These are phyloP conservation scores for Drosophila hamatofila DNA, from an alignment of 2,888 invertebrate species.

Conservation along the genomic window DNA sequence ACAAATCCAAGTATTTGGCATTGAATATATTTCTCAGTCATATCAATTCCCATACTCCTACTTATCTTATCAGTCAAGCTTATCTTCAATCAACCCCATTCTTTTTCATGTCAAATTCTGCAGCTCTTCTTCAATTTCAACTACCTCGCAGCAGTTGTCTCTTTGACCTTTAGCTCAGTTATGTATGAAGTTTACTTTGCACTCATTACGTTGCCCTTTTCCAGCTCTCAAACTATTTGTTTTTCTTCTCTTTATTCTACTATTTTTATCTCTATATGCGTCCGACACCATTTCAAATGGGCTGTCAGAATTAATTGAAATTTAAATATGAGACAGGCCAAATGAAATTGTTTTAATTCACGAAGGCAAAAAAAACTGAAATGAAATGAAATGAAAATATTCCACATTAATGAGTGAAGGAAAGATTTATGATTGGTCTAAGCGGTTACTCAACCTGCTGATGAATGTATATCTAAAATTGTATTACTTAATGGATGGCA, in stretches of 20 bases:
- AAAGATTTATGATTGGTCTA: too few species aligned
- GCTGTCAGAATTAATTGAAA: constrained; percentile 18
- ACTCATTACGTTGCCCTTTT: background rate
- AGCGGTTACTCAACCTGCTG: background rate
- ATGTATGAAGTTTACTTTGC: background rate
- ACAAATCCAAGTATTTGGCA: too few species aligned
- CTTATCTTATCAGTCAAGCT: too few species aligned
- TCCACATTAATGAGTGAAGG: background rate
- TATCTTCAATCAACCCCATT: too few species aligned
- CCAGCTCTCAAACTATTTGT: background rate
- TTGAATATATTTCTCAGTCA: too few species aligned
- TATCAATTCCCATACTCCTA: too few species aligned
- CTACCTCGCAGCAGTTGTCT: background rate
- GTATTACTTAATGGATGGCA: too few species aligned
- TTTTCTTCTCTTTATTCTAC: background rate
- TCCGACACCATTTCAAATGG: background rate
- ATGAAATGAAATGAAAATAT: background rate
- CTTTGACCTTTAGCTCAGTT: background rate
- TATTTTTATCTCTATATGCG: background rate
- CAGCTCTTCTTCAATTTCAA: background rate
- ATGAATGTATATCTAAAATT: background rate
- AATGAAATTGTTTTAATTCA: constrained; percentile 16
- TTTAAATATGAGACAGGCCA: background rate
- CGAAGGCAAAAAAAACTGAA: background rate
- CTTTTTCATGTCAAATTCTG: too few species aligned